Evolutionary conservation across 2,888 invertebrate genomes (phyloP).

Genomic region (Phasia obesa): DNA sequence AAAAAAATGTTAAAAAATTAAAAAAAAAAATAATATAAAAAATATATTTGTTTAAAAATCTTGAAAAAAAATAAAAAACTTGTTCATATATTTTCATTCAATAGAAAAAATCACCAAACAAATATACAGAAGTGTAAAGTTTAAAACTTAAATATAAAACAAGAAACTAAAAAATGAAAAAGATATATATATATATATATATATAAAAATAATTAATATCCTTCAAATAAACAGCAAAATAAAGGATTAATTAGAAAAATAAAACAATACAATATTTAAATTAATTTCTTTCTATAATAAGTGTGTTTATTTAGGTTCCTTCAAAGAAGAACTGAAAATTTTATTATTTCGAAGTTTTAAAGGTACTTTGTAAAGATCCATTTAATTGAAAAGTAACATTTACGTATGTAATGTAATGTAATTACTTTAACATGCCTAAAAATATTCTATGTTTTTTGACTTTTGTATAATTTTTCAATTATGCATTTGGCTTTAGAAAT

Average conservation of each 20-base stretch:
- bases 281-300: constrained; percentile 39
- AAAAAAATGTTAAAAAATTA: constrained; percentile 44
- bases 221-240: constrained; percentile 50
- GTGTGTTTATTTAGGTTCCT: constrained; percentile 17
- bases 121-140: constrained; percentile 60
- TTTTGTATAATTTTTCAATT: too few species aligned
- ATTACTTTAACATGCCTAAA: too few species aligned
- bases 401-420: too few species aligned
- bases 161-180: constrained; percentile 42
- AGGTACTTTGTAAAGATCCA: not conserved
- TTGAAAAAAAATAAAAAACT: constrained; percentile 33
- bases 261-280: constrained; percentile 34
- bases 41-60: constrained; percentile 51
- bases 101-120: constrained; percentile 28
- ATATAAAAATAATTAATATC: constrained; percentile 35
- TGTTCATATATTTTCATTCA: constrained; percentile 53
- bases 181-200: too few species aligned
- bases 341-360: not conserved
- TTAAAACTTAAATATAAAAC: constrained; percentile 45
- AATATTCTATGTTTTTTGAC: too few species aligned
- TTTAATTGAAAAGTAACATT: too few species aligned
- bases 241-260: constrained; percentile 60
- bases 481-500: too few species aligned
- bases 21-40: constrained; percentile 38
- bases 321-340: constrained; percentile 51